These are phyloP conservation scores for Myopa testacea DNA, from an alignment of 2,888 invertebrate species.

Conservation along the genomic window DNA sequence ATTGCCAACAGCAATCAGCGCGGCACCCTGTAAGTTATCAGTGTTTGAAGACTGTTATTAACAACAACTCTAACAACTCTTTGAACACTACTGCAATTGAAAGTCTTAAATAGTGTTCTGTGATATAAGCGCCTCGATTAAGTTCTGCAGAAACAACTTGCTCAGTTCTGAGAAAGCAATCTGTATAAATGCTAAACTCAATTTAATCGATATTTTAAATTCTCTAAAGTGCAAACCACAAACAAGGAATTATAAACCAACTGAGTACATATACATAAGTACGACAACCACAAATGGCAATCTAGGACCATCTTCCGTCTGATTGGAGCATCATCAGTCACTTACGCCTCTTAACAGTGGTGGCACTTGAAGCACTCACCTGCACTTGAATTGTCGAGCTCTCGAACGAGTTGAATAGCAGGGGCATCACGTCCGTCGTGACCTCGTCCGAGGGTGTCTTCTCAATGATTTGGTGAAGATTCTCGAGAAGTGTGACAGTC, in stretches of 20 bases:
- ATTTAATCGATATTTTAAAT: not conserved
- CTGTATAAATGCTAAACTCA: too few relatives aligned
- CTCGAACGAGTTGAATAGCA: constrained; percentile 88
- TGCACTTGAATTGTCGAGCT: constrained; percentile 90
- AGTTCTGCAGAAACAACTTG: too few relatives aligned
- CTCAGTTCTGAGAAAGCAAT: too few relatives aligned
- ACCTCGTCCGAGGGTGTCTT: constrained; percentile 87
- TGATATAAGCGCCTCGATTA: too few relatives aligned
- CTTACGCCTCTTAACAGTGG: too few relatives aligned
- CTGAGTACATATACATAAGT: not conserved
- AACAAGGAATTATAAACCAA: not conserved
- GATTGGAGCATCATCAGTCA: not conserved
- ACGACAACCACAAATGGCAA: not conserved
- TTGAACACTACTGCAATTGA: too few relatives aligned
- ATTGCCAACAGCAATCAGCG: constrained; percentile 87
- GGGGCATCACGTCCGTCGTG: constrained; percentile 84
- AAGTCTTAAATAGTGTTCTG: too few relatives aligned
- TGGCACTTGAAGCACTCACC: constrained; percentile 70
- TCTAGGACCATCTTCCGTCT: not conserved
- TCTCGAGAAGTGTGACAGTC: constrained; percentile 88
- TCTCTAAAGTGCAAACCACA: not conserved
- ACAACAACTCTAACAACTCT: not conserved
- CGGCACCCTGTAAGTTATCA: constrained; percentile 57
- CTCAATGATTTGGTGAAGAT: constrained; percentile 87
- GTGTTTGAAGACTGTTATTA: not conserved